Evolutionary conservation across 2,888 invertebrate genomes (phyloP).

Genomic region (Apodemia duryi): DNA sequence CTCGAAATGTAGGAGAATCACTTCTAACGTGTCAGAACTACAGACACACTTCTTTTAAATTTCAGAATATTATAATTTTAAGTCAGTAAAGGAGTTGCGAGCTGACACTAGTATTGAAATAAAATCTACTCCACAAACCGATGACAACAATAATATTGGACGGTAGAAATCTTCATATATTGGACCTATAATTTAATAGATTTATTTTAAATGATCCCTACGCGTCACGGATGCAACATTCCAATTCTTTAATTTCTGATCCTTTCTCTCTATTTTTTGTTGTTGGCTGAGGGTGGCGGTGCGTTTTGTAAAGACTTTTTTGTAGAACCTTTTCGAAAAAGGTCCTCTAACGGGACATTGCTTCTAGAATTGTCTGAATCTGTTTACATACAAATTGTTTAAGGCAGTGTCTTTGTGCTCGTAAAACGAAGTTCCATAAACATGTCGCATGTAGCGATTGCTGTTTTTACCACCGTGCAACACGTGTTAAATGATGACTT

Average conservation of each 20-base stretch:
- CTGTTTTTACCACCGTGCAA: not conserved
- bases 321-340: slow-evolving; percentile 54
- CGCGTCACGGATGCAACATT: slow-evolving; percentile 71
- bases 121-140: not conserved
- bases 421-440: not conserved
- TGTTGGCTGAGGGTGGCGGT: slow-evolving; percentile 54
- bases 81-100: not conserved
- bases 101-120: not conserved
- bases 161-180: not conserved
- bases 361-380: slow-evolving; percentile 12
- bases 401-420: not conserved
- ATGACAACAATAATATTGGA: not conserved
- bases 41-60: no score
- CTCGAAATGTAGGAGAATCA: no score
- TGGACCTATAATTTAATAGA: slow-evolving; percentile 13
- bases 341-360: slow-evolving; percentile 66
- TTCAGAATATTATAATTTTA: not conserved
- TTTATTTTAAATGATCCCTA: slow-evolving; percentile 31
- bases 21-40: no score
- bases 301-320: slow-evolving; percentile 57
- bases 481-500: not conserved
- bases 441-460: not conserved
- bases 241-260: slow-evolving; percentile 71
- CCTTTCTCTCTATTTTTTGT: slow-evolving; percentile 72
- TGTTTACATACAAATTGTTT: slow-evolving; percentile 3